Conservation (phyloP, 2,797 vertebrate species). For the Arrhamphus sclerolepis region DNA sequence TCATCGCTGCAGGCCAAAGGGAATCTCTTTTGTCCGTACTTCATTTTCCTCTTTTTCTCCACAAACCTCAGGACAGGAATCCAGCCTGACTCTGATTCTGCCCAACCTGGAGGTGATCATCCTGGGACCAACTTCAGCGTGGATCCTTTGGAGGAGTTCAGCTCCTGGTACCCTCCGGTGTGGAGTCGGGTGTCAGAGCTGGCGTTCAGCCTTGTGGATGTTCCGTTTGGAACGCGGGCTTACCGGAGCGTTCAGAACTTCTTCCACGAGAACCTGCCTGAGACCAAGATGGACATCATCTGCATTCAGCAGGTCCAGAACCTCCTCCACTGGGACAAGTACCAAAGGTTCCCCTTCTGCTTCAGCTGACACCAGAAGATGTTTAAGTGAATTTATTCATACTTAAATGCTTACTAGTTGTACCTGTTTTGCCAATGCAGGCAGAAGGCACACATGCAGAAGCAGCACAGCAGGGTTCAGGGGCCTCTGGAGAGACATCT, state of each 20-base stretch:
- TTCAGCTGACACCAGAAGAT: no score
- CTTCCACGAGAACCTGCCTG: constrained; percentile 52
- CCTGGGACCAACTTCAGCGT: constrained; percentile 43
- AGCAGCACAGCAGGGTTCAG: not conserved
- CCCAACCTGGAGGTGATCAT: not conserved
- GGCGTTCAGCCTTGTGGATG: constrained; percentile 52
- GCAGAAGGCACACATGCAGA: constrained; percentile 61
- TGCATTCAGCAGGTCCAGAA: constrained; percentile 73
- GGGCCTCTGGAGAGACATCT: constrained; percentile 63
- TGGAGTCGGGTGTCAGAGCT: constrained; percentile 44
- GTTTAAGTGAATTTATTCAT: no score
- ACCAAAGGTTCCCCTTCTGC: constrained; percentile 58
- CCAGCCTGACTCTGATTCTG: not conserved
- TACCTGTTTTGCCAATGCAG: constrained; percentile 23
- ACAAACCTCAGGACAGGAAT: constrained; percentile 49
- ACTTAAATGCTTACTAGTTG: no score
- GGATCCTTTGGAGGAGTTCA: constrained; percentile 65
- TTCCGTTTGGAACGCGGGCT: constrained; percentile 37
- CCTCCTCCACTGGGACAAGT: constrained; percentile 74
- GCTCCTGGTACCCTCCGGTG: constrained; percentile 68
- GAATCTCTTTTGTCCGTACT: no score
- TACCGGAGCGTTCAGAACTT: constrained; percentile 30
- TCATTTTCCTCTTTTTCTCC: no score
- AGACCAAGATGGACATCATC: constrained; percentile 54
- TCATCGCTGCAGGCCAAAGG: no score